phyloP scores from a whole-genome alignment of 1,140 invertebrate species.

The Hyposmocoma kahamanoa region DNA sequence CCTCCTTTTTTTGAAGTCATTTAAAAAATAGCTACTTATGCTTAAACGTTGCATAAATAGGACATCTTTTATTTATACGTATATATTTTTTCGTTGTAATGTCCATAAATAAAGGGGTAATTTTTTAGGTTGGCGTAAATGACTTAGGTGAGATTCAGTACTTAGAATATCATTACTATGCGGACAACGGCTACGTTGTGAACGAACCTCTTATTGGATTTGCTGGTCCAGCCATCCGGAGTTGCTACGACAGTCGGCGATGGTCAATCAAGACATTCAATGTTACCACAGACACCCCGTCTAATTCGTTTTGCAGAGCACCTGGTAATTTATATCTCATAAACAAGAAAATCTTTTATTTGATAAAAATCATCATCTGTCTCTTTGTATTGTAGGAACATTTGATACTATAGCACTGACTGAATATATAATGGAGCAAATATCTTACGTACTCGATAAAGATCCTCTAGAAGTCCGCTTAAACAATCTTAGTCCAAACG shows the following conservation, averaged over 20 bases:
- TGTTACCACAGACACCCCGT: conserved; percentile 31
- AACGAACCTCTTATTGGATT: conserved; percentile 60
- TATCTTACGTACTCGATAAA: conserved; percentile 75
- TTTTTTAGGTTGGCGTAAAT: conserved; percentile 69
- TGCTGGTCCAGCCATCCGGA: conserved; percentile 3
- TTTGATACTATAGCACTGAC: conserved; percentile 77
- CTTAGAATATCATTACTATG: conserved; percentile 71
- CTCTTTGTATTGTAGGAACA: conserved; percentile 70
- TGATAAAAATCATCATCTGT: too few relatives aligned
- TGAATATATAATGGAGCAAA: conserved; percentile 86
- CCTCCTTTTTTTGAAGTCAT: too few relatives aligned
- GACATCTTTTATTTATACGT: too few relatives aligned
- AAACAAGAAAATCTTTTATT: too few relatives aligned
- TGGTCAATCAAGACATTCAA: conserved; percentile 22
- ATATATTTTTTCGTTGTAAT: too few relatives aligned
- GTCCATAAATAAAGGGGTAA: too few relatives aligned
- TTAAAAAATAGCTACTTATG: too few relatives aligned
- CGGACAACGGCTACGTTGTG: conserved; percentile 72
- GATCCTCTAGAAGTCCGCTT: conserved; percentile 79
- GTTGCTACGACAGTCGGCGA: conserved; percentile 7
- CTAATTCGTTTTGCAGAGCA: conserved; percentile 69
- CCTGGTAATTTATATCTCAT: too few relatives aligned
- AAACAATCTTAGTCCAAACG: conserved; percentile 67
- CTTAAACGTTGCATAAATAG: too few relatives aligned
- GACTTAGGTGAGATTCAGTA: conserved; percentile 76